Conservation (phyloP, 2,113 vertebrate species). For the Perognathus longimembris region DNA sequence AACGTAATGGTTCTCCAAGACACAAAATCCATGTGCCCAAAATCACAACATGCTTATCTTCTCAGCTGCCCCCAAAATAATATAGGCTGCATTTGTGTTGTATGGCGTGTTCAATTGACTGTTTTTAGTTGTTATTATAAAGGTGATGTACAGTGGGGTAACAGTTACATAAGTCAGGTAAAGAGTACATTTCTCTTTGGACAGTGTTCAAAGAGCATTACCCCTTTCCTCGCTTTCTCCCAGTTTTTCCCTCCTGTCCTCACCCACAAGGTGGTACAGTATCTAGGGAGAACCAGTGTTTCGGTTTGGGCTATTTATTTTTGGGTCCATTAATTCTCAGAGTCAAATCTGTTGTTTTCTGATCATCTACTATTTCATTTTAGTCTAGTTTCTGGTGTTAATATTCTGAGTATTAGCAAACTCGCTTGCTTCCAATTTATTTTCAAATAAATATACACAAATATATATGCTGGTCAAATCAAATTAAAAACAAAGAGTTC, state of each 20-base stretch:
- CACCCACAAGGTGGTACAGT: too few relatives aligned
- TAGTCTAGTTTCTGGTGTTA: neutral
- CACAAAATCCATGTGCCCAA: neutral
- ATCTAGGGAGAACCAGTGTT: too few relatives aligned
- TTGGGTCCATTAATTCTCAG: neutral
- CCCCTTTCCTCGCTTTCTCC: too few relatives aligned
- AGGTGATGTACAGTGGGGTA: too few relatives aligned
- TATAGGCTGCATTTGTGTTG: neutral
- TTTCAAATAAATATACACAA: conserved; percentile 29
- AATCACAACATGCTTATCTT: conserved; percentile 9
- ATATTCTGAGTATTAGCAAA: neutral
- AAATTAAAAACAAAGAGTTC: neutral
- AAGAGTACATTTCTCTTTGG: too few relatives aligned
- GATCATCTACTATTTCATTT: neutral
- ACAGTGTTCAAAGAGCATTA: too few relatives aligned
- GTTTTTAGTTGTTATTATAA: too few relatives aligned
- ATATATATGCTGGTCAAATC: neutral
- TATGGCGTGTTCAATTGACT: neutral
- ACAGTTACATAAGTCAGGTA: too few relatives aligned
- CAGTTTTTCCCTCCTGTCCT: too few relatives aligned
- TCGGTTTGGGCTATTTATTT: too few relatives aligned
- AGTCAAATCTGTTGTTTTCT: neutral
- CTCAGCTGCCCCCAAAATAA: neutral
- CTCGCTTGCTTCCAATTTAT: conserved; percentile 13
- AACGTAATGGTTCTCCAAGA: neutral